Conservation (phyloP, 2,797 vertebrate genomes). For the Anableps anableps region DNA sequence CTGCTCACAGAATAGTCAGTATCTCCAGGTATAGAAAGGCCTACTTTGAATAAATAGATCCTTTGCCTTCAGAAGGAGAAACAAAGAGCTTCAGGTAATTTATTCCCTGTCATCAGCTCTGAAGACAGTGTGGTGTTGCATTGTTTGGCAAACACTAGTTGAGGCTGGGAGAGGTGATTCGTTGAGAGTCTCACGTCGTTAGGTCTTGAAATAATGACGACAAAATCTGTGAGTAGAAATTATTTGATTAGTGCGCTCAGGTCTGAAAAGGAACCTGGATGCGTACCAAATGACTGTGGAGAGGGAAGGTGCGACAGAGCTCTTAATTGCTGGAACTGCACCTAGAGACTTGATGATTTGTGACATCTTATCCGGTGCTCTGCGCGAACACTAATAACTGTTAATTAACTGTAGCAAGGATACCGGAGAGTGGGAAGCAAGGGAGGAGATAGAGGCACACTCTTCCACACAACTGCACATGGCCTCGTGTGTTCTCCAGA, state of each 20-base stretch:
- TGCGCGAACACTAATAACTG: constrained; percentile 96
- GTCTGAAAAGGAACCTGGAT: constrained; percentile 95
- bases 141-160: constrained; percentile 76
- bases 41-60: constrained; percentile 54
- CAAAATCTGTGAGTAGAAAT: constrained; percentile 92
- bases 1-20: constrained; percentile 56
- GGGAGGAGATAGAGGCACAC: constrained; percentile 38
- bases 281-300: constrained; percentile 90
- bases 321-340: constrained; percentile 97
- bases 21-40: constrained; percentile 76
- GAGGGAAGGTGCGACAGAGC: constrained; percentile 91
- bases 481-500: constrained; percentile 87
- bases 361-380: constrained; percentile 94
- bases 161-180: constrained; percentile 61
- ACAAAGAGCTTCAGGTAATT: constrained; percentile 79
- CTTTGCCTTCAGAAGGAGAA: constrained; percentile 9
- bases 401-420: constrained; percentile 98
- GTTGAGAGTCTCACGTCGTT: constrained; percentile 86
- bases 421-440: constrained; percentile 76
- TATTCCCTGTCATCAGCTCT: constrained; percentile 80
- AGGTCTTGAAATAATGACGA: constrained; percentile 92
- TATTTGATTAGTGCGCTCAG: constrained; percentile 98
- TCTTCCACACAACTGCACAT: constrained; percentile 22
- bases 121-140: constrained; percentile 72
- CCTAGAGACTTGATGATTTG: constrained; percentile 98